Evolutionary conservation across 2,113 vertebrate species (phyloP).

Genomic region (Psophia crepitans): DNA sequence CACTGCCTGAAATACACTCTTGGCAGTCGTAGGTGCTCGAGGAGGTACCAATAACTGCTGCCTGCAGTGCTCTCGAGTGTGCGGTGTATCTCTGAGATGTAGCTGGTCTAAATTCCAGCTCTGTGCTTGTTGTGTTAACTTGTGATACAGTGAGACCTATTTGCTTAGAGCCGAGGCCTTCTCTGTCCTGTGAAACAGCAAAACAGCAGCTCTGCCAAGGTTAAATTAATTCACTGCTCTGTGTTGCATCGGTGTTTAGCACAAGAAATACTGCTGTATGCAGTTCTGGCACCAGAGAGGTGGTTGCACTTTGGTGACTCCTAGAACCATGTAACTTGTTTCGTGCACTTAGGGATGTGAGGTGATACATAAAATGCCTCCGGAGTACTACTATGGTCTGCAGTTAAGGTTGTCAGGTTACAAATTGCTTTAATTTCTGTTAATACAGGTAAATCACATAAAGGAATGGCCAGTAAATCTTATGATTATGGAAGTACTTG

Average conservation of each 20-base stretch:
- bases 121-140: neutral
- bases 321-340: neutral
- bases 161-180: neutral
- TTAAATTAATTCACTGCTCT: neutral
- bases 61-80: neutral
- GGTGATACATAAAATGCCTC: neutral
- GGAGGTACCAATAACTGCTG: neutral
- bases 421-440: neutral
- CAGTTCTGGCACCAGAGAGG: neutral
- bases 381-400: neutral
- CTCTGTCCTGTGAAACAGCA: neutral
- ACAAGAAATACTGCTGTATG: neutral
- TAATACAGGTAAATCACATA: neutral
- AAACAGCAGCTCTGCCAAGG: neutral
- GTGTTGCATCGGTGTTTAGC: neutral
- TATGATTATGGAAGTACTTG: neutral
- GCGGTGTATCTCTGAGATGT: too few species aligned
- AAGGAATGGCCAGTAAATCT: neutral
- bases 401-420: neutral
- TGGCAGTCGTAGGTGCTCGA: neutral
- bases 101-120: neutral
- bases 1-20: neutral
- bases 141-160: neutral
- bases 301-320: neutral
- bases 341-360: neutral